Evolutionary conservation across 2,113 vertebrate species (phyloP).

Genomic region (Balaeniceps rex): DNA sequence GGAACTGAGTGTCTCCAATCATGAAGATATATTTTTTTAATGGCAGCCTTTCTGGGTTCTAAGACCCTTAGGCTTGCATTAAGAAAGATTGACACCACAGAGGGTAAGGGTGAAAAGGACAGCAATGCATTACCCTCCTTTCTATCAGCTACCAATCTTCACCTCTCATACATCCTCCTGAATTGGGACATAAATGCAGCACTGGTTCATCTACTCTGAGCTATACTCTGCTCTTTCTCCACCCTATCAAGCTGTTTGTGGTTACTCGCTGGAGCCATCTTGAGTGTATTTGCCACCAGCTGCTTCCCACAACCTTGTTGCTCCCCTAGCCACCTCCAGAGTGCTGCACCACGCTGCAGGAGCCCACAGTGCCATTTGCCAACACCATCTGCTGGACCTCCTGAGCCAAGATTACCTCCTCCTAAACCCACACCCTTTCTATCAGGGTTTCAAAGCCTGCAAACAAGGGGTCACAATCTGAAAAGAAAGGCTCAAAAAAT

Average conservation of each 20-base stretch:
- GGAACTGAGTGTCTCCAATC: neutral
- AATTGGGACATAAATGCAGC: neutral
- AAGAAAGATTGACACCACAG: neutral
- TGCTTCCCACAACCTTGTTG: constrained; percentile 6
- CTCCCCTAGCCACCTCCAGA: constrained; percentile 10
- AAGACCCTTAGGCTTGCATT: neutral
- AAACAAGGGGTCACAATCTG: constrained; percentile 8
- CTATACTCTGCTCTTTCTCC: neutral
- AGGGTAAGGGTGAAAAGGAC: neutral
- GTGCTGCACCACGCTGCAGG: neutral
- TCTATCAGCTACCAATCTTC: neutral
- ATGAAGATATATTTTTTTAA: neutral
- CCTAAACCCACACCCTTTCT: neutral
- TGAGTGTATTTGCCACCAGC: constrained; percentile 25
- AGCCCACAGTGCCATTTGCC: constrained; percentile 55
- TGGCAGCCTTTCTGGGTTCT: neutral
- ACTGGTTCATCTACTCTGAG: neutral
- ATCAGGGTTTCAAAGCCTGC: neutral
- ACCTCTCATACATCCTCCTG: neutral
- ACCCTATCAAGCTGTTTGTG: neutral
- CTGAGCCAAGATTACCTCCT: constrained; percentile 29
- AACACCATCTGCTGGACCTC: neutral
- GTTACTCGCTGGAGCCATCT: neutral
- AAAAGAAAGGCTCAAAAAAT: neutral
- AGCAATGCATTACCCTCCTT: neutral